Evolutionary conservation across 1,140 invertebrate species (phyloP), one percentile per base, ranked within the genome.

Genomic region (Lanistes nyassanus): DNA sequence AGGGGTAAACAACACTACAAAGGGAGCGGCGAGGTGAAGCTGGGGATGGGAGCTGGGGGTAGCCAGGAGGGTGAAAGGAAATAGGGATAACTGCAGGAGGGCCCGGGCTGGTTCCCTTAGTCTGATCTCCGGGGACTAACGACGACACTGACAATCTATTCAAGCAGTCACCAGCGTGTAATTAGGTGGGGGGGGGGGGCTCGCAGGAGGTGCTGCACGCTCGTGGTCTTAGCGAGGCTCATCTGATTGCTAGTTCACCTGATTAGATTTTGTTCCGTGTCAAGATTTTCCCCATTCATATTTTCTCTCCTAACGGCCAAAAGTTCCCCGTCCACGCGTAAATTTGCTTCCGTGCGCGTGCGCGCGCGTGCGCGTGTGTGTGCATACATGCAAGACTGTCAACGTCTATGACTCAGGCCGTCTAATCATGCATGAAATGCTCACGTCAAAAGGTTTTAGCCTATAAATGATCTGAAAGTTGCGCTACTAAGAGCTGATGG

Each of bases 191-290:
- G 62, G 62, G n/a, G 62, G n/a, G 62, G 29, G 7, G 62, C n/a
- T n/a, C n/a, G n/a, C n/a, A n/a, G 62, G 62, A 36, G 62, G 29
- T 7, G 62, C 29, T 19, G 31, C n/a, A 36, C n/a, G 19, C 23
- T 36, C 62, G 7, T 11, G 36, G 0, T 31, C 62, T 64, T 36
- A 19, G n/a, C 16, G 36, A 29, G 36, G 26, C 34, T 64, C 62
- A 64, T 64, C 34, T 64, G 62, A 64, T 64, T 64, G 62, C 62
- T 31, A n/a, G 31, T 64, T 31, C 62, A 36, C 62, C 34, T 64
- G 62, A 64, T 64, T 64, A 64, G 62, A 64, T 64, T 64, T 64
- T 64, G 62, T 36, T 64, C 62, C 29, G 26, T 64, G 62, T 2
- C 29, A 34, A 64, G 29, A 34, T 31, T 64, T 64, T 64, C 23